These are phyloP conservation scores for Hycleus cichorii DNA, from an alignment of 1,140 invertebrate genomes.

Conservation along the genomic window DNA sequence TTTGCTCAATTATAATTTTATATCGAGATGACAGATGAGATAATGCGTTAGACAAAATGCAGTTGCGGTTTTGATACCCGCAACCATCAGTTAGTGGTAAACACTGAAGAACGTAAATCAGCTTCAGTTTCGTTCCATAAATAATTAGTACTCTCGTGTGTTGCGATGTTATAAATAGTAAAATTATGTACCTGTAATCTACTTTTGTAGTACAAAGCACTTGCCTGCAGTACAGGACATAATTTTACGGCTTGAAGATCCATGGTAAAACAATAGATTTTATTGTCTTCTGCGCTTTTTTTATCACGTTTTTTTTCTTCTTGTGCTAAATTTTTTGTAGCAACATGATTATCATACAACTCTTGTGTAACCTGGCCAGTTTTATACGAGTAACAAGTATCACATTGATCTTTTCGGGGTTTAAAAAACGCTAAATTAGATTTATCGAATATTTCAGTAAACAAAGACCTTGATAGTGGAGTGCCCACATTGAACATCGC, in stretches of 20 bases:
- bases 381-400: slow-evolving; percentile 1
- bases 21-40: slow-evolving; percentile 8
- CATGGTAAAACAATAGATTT: slow-evolving; percentile 2
- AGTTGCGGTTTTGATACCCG: slow-evolving; percentile 16
- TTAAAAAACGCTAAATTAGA: background rate
- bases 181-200: slow-evolving; percentile 39
- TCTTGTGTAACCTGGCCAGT: background rate
- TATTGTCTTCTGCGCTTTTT: background rate
- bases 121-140: slow-evolving; percentile 35
- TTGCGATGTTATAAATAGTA: slow-evolving; percentile 34
- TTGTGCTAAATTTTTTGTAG: background rate
- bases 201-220: slow-evolving; percentile 32
- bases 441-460: background rate
- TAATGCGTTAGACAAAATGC: slow-evolving; percentile 15
- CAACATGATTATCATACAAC: background rate
- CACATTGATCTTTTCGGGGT: slow-evolving; percentile 9
- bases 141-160: slow-evolving; percentile 26
- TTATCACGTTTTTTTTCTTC: slow-evolving; percentile 2
- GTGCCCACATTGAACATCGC: background rate
- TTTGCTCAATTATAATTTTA: slow-evolving; percentile 18
- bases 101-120: slow-evolving; percentile 19
- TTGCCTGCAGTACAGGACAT: slow-evolving; percentile 18
- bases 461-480: background rate
- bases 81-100: slow-evolving; percentile 16
- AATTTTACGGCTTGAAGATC: slow-evolving; percentile 19